phyloP scores from a whole-genome alignment of 2,113 vertebrate species.

The Vireo altiloquus region DNA sequence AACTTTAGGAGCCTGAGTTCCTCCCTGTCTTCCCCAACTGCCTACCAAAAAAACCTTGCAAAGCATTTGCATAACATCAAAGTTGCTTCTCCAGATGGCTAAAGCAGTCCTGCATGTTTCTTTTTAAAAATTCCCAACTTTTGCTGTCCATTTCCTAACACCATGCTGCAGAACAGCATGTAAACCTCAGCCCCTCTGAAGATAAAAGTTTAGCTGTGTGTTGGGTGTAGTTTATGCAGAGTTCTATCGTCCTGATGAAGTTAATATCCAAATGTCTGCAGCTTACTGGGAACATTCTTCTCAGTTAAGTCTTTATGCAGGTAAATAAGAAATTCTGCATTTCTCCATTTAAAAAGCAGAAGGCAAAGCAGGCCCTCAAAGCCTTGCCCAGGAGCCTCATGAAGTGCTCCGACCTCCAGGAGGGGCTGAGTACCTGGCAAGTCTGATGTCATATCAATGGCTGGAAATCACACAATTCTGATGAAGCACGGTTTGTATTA shows the following conservation, averaged over 20 bases:
- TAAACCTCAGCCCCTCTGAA: not conserved
- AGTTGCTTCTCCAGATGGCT: slow-evolving; percentile 14
- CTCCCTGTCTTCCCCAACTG: not conserved
- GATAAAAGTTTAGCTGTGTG: not conserved
- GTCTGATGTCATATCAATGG: not conserved
- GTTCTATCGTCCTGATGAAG: not conserved
- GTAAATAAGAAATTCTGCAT: not conserved
- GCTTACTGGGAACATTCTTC: not conserved
- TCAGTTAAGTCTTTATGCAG: not conserved
- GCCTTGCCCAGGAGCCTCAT: not conserved
- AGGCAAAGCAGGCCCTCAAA: not conserved
- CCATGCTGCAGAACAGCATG: not conserved
- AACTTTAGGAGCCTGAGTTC: not conserved
- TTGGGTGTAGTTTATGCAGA: not conserved
- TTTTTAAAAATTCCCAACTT: not conserved
- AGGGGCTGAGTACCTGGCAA: not conserved
- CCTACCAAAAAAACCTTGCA: not conserved
- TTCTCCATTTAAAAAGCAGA: not conserved
- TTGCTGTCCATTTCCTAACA: slow-evolving; percentile 4
- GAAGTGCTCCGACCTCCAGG: not conserved
- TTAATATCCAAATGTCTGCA: not conserved
- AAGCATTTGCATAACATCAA: not conserved
- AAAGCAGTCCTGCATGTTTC: not conserved
- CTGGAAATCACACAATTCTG: not conserved
- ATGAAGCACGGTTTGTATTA: not conserved